These are phyloP conservation scores for Chlamydotis undulata DNA, from an alignment of 2,113 vertebrate genomes.

Conservation along the genomic window DNA sequence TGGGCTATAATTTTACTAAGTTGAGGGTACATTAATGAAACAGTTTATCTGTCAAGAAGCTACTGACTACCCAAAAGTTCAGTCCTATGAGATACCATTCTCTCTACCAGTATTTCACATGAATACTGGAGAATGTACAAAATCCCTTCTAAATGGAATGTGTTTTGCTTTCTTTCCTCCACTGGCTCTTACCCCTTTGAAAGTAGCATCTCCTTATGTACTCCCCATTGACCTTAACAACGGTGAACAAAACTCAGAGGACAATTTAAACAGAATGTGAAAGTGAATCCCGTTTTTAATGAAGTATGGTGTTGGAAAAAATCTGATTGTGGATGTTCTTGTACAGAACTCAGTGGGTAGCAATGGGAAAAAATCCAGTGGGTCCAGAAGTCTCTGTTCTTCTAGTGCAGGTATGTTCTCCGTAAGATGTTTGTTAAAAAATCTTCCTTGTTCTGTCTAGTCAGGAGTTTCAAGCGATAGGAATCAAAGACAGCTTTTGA, in stretches of 20 bases:
- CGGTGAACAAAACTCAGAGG: not conserved
- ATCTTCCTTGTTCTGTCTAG: not conserved
- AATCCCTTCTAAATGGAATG: not conserved
- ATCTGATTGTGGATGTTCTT: not conserved
- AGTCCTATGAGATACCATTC: not conserved
- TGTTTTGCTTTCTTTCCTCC: not conserved
- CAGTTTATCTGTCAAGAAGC: not conserved
- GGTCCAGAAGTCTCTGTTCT: accelerated
- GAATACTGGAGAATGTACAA: not conserved
- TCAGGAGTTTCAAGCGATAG: not conserved
- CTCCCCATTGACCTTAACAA: not conserved
- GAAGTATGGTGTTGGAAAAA: not conserved
- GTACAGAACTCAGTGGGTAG: not conserved
- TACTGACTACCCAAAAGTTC: not conserved
- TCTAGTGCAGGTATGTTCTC: not conserved
- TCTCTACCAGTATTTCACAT: not conserved
- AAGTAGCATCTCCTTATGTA: not conserved
- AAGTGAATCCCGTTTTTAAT: not conserved
- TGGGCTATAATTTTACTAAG: not conserved
- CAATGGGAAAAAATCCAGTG: not conserved
- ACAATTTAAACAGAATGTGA: not conserved
- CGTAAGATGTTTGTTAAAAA: not conserved
- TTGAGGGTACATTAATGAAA: not conserved
- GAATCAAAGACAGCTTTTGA: not conserved
- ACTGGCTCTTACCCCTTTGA: not conserved